Base-by-base conservation (phyloP, 2,797 vertebrate species). In the Gambelia wislizenii region DNA sequence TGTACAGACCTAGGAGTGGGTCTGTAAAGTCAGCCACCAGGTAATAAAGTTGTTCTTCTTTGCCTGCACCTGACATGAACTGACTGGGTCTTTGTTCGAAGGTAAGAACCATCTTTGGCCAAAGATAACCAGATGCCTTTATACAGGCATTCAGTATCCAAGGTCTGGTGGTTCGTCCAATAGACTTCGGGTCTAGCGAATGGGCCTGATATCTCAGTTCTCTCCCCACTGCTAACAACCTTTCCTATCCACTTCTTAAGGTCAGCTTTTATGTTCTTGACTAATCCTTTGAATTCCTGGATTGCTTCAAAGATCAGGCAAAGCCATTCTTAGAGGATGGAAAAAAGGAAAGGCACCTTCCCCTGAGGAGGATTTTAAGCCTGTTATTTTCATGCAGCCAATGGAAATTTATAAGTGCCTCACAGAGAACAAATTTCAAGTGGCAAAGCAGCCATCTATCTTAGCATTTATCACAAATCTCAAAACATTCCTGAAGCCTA, bases 401-500 rank as follows among this genome's bases (percentile, higher is more conserved):
- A 47, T 78, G 8, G 2, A 30, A 25, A 67, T 47, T 13, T 49
- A 67, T 49, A 77, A 67, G 22, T 22, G 64, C 18, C 59, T 16
- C 64, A 44, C 56, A 89, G 78, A 61, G 59, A 84, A 78, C 30
- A 42, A 54, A 84, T 78, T 36, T 78, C 74, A 78, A 89, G 74
- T 84, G 77, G 27, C 13, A 78, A 12, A 56, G 49, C 75, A 79
- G 67, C 64, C 13, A 69, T 56, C 61, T 84, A 27, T 61, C 74
- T 84, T 84, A 79, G n/a, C 27, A 85, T 79, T 79, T 79, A 70
- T 79, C 64, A 78, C 13, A 72, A 79, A 85, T 85, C 64, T 79
- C 88, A 85, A 72, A 85, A 59, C 52, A 85, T 89, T 69, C 83
- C 49, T 56, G 14, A 79, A 89, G 36, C 30, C 39, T 12, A 47